Evolutionary conservation across 2,888 invertebrate species (phyloP).

Genomic region (Taenaris catops): DNA sequence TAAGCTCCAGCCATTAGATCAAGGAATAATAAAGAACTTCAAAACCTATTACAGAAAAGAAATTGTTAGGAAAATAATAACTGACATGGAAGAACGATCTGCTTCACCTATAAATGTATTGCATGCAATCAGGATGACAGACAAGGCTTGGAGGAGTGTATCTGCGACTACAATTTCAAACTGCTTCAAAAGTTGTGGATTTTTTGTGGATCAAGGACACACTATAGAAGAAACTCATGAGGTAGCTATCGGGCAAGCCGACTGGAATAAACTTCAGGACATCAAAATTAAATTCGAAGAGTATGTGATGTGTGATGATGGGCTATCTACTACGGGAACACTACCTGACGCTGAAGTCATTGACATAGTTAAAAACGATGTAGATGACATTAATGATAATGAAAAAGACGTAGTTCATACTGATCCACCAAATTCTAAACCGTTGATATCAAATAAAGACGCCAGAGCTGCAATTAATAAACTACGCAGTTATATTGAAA

Average conservation of each 20-base stretch:
- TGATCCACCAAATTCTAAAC: too few species aligned
- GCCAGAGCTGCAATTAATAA: too few species aligned
- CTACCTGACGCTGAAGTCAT: slow-evolving; percentile 9
- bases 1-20: slow-evolving; percentile 14
- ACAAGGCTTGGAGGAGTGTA: slow-evolving; percentile 20
- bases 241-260: slow-evolving; percentile 3
- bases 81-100: slow-evolving; percentile 7
- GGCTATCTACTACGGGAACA: slow-evolving; percentile 7
- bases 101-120: slow-evolving; percentile 15
- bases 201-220: not conserved
- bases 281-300: slow-evolving; percentile 9
- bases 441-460: too few species aligned
- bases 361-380: slow-evolving; percentile 4
- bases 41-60: slow-evolving; percentile 16
- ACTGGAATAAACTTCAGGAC: slow-evolving; percentile 5
- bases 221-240: slow-evolving; percentile 5
- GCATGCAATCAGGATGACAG: slow-evolving; percentile 17
- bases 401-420: too few species aligned
- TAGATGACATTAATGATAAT: not conserved
- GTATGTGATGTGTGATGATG: slow-evolving; percentile 8
- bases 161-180: slow-evolving; percentile 10
- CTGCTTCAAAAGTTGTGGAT: slow-evolving; percentile 16
- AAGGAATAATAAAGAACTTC: slow-evolving; percentile 16
- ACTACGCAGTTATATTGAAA: too few species aligned
- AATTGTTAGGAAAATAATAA: slow-evolving; percentile 14